Evolutionary conservation across 2,888 invertebrate species (phyloP), one percentile per base, ranked within the genome.

Genomic region (Hydropsyche betteni): DNA sequence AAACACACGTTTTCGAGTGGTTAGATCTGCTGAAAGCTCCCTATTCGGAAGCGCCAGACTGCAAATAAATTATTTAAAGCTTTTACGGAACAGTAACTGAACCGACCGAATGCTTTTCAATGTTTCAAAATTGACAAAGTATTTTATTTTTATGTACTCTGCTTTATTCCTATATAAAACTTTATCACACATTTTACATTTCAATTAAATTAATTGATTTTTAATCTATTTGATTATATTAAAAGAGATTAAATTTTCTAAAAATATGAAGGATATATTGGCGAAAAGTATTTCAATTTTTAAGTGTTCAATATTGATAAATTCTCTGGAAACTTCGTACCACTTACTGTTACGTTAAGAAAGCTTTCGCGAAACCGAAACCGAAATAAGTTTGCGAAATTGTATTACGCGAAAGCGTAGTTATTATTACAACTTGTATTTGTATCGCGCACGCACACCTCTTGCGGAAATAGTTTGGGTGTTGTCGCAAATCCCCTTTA

Each of bases 351-450:
- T 8, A 36, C 64, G n/a, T 34, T 34, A 12, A 12, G 36, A 36
- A 36, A 64, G 36, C 64, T 24, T 24, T 58, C 58, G 58, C 64
- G 64, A 64, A 64, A 64, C 64, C 64, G 64, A 64, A 64, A 36
- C 34, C 53, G 61, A 78, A 75, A 77, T 77, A 75, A 78, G 77
- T 79, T 78, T 74, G 36, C 36, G 61, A 76, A 76, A 77, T 77
- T 77, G 75, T 77, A 77, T 79, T 79, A 78, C 52, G 72, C 14
- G 24, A 75, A 74, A 16, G 24, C 58, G 24, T 24, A 14, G 64
- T 64, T 77, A 75, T 74, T 71, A 74, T 74, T 44, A 74, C 58
- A 69, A 50, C 24, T 64, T 38, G 68, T 71, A 71, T 24, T 61
- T 33, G 64, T 64, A 64, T 64, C 64, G 64, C 64, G 64, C 58